These are phyloP conservation scores for Apodemus speciosus DNA, from an alignment of 2,113 vertebrate genomes.

Conservation along the genomic window DNA sequence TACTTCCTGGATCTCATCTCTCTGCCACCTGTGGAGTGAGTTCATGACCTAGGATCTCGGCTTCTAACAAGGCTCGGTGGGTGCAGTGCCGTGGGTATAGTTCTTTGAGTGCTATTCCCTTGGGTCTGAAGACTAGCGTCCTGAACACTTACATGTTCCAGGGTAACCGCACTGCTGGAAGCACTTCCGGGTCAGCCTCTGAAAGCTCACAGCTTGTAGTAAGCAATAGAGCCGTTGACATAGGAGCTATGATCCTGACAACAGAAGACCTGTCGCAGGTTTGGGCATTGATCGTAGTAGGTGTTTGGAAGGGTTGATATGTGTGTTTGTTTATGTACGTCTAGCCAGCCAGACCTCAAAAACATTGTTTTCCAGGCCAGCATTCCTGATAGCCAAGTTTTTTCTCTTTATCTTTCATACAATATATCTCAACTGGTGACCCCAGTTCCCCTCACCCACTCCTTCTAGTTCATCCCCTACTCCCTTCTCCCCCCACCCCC, in stretches of 20 bases:
- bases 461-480: background rate
- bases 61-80: background rate
- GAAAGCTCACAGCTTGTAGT: background rate
- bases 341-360: background rate
- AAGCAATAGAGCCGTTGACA: background rate
- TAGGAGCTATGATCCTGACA: background rate
- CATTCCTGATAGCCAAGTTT: background rate
- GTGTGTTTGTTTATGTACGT: background rate
- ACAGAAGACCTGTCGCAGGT: background rate
- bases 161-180: background rate
- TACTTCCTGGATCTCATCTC: background rate
- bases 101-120: background rate
- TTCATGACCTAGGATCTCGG: background rate
- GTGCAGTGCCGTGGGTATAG: background rate
- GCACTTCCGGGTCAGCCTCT: background rate
- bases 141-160: background rate
- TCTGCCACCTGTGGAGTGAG: background rate
- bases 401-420: too few relatives aligned
- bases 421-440: background rate
- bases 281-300: background rate
- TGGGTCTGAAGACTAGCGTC: background rate
- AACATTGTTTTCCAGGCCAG: background rate
- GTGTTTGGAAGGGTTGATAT: slow-evolving; percentile 9
- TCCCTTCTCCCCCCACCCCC: background rate
- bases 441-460: background rate